Evolutionary conservation across 2,113 vertebrate species (phyloP), one percentile per base, ranked within the genome.

Genomic region (Pseudolaguvia tuberculata): DNA sequence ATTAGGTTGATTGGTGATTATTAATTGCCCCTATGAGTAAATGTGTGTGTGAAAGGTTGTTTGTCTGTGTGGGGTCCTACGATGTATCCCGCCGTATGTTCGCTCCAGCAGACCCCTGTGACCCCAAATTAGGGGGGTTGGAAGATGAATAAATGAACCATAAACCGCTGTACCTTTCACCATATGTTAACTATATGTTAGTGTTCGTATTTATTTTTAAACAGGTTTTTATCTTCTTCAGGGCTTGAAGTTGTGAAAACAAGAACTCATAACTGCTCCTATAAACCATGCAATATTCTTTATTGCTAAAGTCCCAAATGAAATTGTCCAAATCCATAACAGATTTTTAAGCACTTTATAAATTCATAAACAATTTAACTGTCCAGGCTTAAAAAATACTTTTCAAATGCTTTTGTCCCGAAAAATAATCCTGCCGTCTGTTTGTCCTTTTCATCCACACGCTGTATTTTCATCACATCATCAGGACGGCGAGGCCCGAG

Each of bases 301-400:
- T 20, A 21, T 31, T 68, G 15, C 23, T 29, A 18, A 50, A 68
- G 17, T 20, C 31, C 8, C 20, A 5, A 5, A 14, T 10, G 31
- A 10, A 21, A 13, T n/a, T 63, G 31, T 62, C 31, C 31, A 62
- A 18, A 62, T n/a, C 20, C 58, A 61, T 31, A n/a, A 39, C 59
- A 63, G 35, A n/a, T 12, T n/a, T 21, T 3, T 7, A 62, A 8
- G 18, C 17, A n/a, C 31, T 45, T 45, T 45, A 45, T 63, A 15
- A 45, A 45, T 23, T 63, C 5, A 63, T 23, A 45, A 63, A 45
- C 61, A 63, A 21, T 62, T 62, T 42, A 62, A 62, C 42, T 62
- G 35, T 42, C 35, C 59, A 42, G 21, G 20, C 15, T 65, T n/a
- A n/a, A 65, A n/a, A 42, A 42, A 42, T 42, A 42, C 15, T 47